phyloP scores from a whole-genome alignment of 2,888 invertebrate species.

The Thereva unica region DNA sequence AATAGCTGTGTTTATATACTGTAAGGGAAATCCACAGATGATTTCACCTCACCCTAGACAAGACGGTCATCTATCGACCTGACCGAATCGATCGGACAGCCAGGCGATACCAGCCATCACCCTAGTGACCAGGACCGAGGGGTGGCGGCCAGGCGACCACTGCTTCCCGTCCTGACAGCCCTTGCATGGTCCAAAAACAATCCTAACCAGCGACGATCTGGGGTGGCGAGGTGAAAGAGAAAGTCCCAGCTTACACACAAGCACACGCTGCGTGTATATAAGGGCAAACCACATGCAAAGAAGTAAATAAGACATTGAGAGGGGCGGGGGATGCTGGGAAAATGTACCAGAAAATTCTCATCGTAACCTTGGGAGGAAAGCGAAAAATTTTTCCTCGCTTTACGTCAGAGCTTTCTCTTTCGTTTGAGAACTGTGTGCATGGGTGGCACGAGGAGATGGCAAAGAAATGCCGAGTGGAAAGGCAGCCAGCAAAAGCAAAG shows the following conservation, averaged over 20 bases:
- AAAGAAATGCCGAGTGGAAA: constrained; percentile 22
- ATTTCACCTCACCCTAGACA: constrained; percentile 22
- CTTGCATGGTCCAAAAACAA: constrained; percentile 23
- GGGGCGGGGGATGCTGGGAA: constrained; percentile 18
- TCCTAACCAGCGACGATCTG: background rate
- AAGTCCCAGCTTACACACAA: constrained; percentile 22
- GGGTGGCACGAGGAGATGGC: constrained; percentile 9
- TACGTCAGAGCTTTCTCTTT: constrained; percentile 27
- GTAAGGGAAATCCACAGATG: constrained; percentile 9
- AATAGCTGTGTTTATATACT: constrained; percentile 30
- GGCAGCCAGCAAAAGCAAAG: background rate
- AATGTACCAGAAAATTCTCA: constrained; percentile 17
- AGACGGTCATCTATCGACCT: constrained; percentile 32
- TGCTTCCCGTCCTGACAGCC: constrained; percentile 27
- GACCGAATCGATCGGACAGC: constrained; percentile 20
- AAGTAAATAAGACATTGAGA: constrained; percentile 13
- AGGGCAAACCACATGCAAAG: constrained; percentile 28
- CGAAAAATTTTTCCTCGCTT: constrained; percentile 23
- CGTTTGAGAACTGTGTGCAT: constrained; percentile 11
- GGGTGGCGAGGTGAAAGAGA: constrained; percentile 24
- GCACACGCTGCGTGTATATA: background rate
- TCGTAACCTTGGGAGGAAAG: constrained; percentile 33
- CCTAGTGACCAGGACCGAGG: constrained; percentile 16
- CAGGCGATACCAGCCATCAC: constrained; percentile 22
- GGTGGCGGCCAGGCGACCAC: constrained; percentile 10